phyloP scores from a whole-genome alignment of 2,797 vertebrate species.

The Typhlichthys subterraneus region DNA sequence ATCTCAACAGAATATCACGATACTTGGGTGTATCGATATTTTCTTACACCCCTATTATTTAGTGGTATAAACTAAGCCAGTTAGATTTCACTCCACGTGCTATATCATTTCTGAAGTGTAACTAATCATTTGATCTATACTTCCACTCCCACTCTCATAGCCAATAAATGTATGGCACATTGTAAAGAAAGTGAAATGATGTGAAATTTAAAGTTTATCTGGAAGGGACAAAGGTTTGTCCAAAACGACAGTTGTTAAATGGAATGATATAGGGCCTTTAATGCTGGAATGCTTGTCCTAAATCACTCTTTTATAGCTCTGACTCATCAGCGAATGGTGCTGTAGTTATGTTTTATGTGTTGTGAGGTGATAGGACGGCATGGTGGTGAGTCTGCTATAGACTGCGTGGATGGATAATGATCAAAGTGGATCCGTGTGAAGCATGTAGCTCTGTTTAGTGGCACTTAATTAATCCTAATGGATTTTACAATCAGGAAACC shows the following conservation, averaged over 20 bases:
- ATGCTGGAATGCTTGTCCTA: constrained; percentile 26
- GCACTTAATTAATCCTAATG: constrained; percentile 79
- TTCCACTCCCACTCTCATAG: no score
- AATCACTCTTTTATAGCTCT: constrained; percentile 28
- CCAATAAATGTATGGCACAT: no score
- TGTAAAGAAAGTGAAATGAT: no score
- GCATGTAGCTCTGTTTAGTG: constrained; percentile 63
- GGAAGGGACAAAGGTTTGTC: no score
- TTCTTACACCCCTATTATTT: no score
- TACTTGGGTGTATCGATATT: no score
- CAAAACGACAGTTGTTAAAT: no score
- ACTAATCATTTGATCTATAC: no score
- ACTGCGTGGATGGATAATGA: constrained; percentile 59
- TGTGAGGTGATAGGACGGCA: neutral
- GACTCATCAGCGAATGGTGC: constrained; percentile 39
- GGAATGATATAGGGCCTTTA: constrained; percentile 11
- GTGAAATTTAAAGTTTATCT: no score
- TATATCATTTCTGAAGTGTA: no score
- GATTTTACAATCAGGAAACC: constrained; percentile 73
- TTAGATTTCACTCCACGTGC: no score
- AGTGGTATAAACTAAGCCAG: constrained; percentile 1
- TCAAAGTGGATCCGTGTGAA: constrained; percentile 70
- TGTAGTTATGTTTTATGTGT: constrained; percentile 28
- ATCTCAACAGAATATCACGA: no score
- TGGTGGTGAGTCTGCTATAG: constrained; percentile 18